Evolutionary conservation across 2,113 vertebrate species (phyloP).

Genomic region (Pteropus alecto): DNA sequence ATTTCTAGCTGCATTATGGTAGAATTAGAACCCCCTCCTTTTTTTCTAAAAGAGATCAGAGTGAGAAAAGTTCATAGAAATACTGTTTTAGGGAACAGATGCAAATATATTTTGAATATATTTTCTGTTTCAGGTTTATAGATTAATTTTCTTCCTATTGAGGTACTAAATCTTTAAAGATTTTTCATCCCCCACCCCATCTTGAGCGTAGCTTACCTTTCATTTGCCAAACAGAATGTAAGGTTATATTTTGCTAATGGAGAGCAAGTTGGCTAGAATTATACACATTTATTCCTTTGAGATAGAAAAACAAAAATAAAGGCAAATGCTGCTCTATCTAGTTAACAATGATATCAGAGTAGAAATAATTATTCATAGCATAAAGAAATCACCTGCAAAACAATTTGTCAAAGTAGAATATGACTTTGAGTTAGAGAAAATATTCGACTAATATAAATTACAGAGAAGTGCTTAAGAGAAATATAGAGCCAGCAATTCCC

Average conservation of each 20-base stretch:
- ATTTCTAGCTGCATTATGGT: background rate
- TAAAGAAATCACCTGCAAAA: slow-evolving; percentile 66
- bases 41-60: background rate
- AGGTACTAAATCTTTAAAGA: slow-evolving; percentile 22
- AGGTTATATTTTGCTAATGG: slow-evolving; percentile 65
- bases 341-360: slow-evolving; percentile 66
- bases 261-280: slow-evolving; percentile 51
- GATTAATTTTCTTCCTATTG: slow-evolving; percentile 36
- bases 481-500: slow-evolving; percentile 58
- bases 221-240: slow-evolving; percentile 11
- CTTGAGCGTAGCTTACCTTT: slow-evolving; percentile 29
- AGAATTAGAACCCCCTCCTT: background rate
- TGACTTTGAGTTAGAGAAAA: slow-evolving; percentile 65
- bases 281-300: background rate
- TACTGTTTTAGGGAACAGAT: slow-evolving; percentile 28
- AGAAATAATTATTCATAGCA: slow-evolving; percentile 76
- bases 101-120: background rate
- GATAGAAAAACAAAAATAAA: slow-evolving; percentile 41
- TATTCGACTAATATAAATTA: slow-evolving; percentile 50
- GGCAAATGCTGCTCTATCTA: slow-evolving; percentile 51
- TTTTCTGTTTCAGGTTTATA: slow-evolving; percentile 52
- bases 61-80: slow-evolving; percentile 52
- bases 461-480: slow-evolving; percentile 61
- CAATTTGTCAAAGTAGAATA: slow-evolving; percentile 67
- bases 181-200: background rate